phyloP scores from a whole-genome alignment of 2,888 invertebrate genomes.

The Zygogramma bicolorata region DNA sequence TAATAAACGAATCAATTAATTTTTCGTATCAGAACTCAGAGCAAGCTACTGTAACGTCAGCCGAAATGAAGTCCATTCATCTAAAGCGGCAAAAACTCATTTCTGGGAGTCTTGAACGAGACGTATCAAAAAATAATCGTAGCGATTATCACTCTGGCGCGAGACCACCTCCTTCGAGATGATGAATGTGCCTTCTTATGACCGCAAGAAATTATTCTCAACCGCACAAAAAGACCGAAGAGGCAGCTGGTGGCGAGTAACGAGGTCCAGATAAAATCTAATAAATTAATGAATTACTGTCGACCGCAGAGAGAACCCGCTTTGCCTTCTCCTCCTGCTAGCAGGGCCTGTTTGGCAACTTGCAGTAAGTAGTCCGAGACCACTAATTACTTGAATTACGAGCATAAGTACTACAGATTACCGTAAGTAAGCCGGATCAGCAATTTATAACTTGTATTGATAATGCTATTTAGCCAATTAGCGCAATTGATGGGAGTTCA shows the following conservation, averaged over 20 bases:
- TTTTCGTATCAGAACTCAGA: not conserved
- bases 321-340: not conserved
- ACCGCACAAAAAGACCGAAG: not conserved
- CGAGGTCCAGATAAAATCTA: not conserved
- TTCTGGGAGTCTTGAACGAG: not conserved
- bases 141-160: conserved; percentile 1
- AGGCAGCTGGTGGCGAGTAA: conserved; percentile 1
- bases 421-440: conserved; percentile 7
- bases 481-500: not conserved
- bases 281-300: conserved; percentile 12
- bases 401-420: conserved; percentile 7
- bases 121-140: not conserved
- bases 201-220: not conserved
- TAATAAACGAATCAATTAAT: not conserved
- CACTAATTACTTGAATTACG: conserved; percentile 27
- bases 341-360: conserved; percentile 12
- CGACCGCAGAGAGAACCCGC: not conserved
- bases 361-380: conserved; percentile 23
- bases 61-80: not conserved
- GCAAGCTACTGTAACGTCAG: not conserved
- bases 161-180: not conserved
- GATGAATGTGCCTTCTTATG: not conserved
- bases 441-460: conserved; percentile 16
- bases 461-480: not conserved
- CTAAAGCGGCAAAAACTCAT: not conserved